Base-by-base conservation (phyloP, 2,888 invertebrate species). In the Carcina quercana region DNA sequence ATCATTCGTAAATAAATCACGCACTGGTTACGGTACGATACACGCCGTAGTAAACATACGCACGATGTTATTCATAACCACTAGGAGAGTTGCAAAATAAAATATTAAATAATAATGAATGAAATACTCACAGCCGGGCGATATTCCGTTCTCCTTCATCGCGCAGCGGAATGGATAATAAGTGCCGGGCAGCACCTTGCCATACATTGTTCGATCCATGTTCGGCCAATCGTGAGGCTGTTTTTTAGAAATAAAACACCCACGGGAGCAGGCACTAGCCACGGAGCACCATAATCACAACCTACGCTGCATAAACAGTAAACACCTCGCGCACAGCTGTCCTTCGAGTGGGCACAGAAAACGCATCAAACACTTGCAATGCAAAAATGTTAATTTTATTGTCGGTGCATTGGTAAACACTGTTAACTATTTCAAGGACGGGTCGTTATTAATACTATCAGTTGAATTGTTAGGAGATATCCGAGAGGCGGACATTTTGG, bases 151-250 rank as follows among this genome's bases (percentile, higher is more conserved):
- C 79, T 90, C 86, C 71, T 88, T 91, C 69, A 92, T 86, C 32
- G 92, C 90, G 70, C 94, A 93, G 74, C 93, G 89, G 76, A 93
- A 95, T 31, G 95, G 94, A 60, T 93, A 92, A 73, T 94, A 89
- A 64, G 91, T 91, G 58, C 93, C 93, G 32, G 93, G 94, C 68
- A 90, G 89, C 63, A 93, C 88, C 85, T 94, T 94, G 50, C 94
- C 94, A 71, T 95, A 95, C 93, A 94, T 94, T 70, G 93, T 92
- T 68, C 94, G 88, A 87, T 95, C 94, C 94, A 95, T 94, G 57
- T 56, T 71, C 63, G 55, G 53, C 68, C 70, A 76, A 78, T 82
- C 68, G 61, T 58, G 53, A 52, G 58, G 62, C 58, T 59, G 67
- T 63, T 63, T 73, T 66, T 65, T 60, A 63, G 62, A 66, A 71